Evolutionary conservation across 2,888 invertebrate species (phyloP).

Genomic region (Zygothrica quintamaculata): DNA sequence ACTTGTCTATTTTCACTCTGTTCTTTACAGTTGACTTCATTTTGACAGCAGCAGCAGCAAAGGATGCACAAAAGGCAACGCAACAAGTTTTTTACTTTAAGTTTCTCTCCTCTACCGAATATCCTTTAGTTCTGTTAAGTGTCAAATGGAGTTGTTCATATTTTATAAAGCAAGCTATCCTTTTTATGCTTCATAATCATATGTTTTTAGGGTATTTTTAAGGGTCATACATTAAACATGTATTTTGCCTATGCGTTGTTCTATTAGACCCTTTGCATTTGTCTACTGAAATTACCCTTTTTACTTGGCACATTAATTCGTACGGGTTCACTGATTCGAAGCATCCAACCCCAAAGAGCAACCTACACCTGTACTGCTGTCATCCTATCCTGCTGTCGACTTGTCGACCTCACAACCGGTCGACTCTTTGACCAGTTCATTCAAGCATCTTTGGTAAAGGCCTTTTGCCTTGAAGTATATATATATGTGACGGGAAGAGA

Average conservation of each 20-base stretch:
- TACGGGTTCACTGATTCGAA: constrained; percentile 61
- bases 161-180: background rate
- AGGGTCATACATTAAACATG: background rate
- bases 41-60: constrained; percentile 35
- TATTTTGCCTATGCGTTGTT: background rate
- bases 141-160: constrained; percentile 2
- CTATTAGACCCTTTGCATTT: constrained; percentile 44
- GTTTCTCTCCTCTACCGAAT: constrained; percentile 10
- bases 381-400: no score
- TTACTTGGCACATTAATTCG: constrained; percentile 76
- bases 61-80: constrained; percentile 45
- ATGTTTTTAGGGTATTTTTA: constrained; percentile 30
- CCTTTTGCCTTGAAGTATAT: constrained; percentile 5
- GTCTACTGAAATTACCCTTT: constrained; percentile 72
- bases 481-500: background rate
- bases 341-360: constrained; percentile 18
- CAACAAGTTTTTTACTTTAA: constrained; percentile 63
- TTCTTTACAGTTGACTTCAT: constrained; percentile 70
- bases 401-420: constrained; percentile 48
- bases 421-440: constrained; percentile 68
- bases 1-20: constrained; percentile 57
- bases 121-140: background rate
- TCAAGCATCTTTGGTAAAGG: constrained; percentile 64
- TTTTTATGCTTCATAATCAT: no score
- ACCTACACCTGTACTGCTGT: no score